Conservation (phyloP, 2,113 vertebrate genomes). For the Eudorcas thomsonii region DNA sequence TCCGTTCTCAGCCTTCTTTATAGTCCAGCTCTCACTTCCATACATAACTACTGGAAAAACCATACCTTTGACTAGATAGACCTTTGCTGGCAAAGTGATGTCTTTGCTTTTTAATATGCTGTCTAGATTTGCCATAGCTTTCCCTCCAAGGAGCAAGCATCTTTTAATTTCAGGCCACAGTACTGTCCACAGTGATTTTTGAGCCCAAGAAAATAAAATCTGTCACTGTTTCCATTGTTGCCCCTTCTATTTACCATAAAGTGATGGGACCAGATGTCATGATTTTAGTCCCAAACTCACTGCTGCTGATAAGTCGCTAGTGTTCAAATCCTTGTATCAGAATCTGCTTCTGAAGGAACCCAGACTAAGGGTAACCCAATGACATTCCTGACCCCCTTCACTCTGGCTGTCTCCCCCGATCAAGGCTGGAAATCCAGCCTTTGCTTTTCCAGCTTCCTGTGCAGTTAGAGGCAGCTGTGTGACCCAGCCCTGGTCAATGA, state of each 20-base stretch:
- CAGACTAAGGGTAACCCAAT: not conserved
- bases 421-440: not conserved
- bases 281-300: not conserved
- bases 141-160: not conserved
- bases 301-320: not conserved
- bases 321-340: not conserved
- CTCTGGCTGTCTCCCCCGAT: not conserved
- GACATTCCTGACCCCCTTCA: not conserved
- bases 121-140: not conserved
- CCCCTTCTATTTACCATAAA: not conserved
- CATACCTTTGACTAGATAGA: not conserved
- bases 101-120: not conserved
- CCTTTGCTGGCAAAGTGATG: not conserved
- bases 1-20: not conserved
- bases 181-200: not conserved
- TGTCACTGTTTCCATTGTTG: not conserved
- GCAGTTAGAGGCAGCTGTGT: not conserved
- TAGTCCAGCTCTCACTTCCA: not conserved
- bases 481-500: not conserved
- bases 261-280: not conserved
- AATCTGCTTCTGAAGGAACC: not conserved
- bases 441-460: not conserved
- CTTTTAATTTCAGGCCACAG: not conserved
- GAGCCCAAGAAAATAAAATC: not conserved
- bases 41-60: not conserved